Base-by-base conservation (phyloP, 2,888 invertebrate genomes). In the Uropetala carovei region DNA sequence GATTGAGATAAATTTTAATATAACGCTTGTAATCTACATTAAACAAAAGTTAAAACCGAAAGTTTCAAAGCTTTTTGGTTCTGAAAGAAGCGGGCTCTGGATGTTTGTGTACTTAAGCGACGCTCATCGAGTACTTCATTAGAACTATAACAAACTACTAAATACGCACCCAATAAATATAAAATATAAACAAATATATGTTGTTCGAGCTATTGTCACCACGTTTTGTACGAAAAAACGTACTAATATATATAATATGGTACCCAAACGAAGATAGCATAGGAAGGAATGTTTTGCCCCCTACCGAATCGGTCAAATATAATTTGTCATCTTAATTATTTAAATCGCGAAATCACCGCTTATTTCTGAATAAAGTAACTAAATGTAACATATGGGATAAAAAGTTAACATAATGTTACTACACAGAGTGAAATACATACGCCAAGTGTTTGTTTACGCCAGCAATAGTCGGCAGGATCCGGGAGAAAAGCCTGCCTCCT, bases 371-470 rank as follows among this genome's bases (percentile, higher is more conserved):
- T 30, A 14, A 64, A 43, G 13, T 43, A n/a, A 64, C 22, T 68
- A 16, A 89, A 68, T 9, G 16, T 27, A 18, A 0, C 16, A 43
- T n/a, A n/a, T 8, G 64, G 2, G 18, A 18, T 16, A 14, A 64
- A 89, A 89, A 89, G 60, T 68, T 64, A 43, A 64, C 13, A 18
- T n/a, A 56, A 18, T 30, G 64, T n/a, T 27, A 68, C n/a, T 83
- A 68, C 85, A 18, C 27, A 92, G 89, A 58, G 68, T 27, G 59
- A 92, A 91, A 91, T 83, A 82, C 83, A 91, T 84, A 84, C 82
- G 58, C 93, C 92, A 92, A 75, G 83, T 92, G 93, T 92, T 93
- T 93, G 93, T 93, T 93, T 93, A 93, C 93, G 84, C 93, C 93
- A 92, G 92, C 92, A 91, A 93, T 92, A 92, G 89, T 93, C 92